These are phyloP conservation scores for Aleiodes sp. DNA, from an alignment of 1,140 invertebrate species.

Conservation along the genomic window DNA sequence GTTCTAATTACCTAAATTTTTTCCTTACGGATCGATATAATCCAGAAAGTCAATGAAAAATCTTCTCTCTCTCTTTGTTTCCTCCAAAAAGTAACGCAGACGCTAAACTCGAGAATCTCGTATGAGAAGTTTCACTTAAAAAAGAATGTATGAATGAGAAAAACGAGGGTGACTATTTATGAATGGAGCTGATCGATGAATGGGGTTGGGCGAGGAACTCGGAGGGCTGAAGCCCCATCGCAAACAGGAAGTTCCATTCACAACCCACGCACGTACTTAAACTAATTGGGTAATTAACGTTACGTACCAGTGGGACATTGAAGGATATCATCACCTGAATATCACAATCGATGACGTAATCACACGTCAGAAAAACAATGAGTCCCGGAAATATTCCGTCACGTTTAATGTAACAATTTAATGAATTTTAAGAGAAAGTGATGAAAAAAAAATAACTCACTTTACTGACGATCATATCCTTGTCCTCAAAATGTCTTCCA, in stretches of 20 bases:
- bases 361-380: background rate
- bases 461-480: constrained; percentile 95
- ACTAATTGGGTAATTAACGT: constrained; percentile 25
- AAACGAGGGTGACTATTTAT: constrained; percentile 26
- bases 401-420: background rate
- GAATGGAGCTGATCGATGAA: constrained; percentile 31
- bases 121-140: background rate
- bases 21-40: too few species aligned
- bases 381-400: too few species aligned
- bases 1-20: too few species aligned
- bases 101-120: too few species aligned
- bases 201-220: background rate
- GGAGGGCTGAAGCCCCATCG: background rate
- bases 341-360: background rate
- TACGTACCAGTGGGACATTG: background rate
- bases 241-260: background rate
- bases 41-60: too few species aligned
- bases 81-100: too few species aligned
- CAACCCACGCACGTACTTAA: background rate
- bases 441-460: constrained; percentile 68
- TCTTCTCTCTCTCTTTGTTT: too few species aligned
- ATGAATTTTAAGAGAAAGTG: constrained; percentile 17
- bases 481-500: constrained; percentile 97
- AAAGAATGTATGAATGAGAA: constrained; percentile 22
- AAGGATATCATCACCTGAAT: background rate